Evolutionary conservation across 2,888 invertebrate species (phyloP), one percentile per base, ranked within the genome.

Genomic region (Pardosa pseudoannulata): DNA sequence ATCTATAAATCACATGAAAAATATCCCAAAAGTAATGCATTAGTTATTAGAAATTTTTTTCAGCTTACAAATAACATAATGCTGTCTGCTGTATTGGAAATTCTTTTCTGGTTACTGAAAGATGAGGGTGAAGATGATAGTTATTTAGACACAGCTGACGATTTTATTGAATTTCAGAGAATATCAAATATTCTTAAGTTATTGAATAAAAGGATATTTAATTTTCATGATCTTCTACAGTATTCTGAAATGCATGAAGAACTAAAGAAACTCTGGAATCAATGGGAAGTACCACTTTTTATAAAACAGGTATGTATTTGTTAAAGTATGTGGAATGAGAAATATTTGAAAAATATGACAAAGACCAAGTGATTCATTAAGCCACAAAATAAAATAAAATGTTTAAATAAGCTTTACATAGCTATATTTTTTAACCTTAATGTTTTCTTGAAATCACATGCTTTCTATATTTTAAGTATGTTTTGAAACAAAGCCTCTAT

Each of bases 91-190:
- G 28, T 31, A 23, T 0, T 82, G 3, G 41, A 75, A n/a, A 41
- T 71, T 46, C 64, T 82, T n/a, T 19, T 75, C 0, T 71, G 46
- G 46, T n/a, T 82, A 11, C 62, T 70, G 23, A 41, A 50, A 19
- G 27, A 19, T 27, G 32, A 32, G 3, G 0, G 11, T 31, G 11
- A 1, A 3, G 11, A 7, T 11, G 6, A 29, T 41, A 19, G 23
- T 6, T 16, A 39, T 73, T 31, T 13, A 19, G 56, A 68, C 2
- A 28, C 19, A 23, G 62, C 70, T 1, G 29, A 41, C 23, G 68
- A 70, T 68, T 32, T 62, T 19, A 23, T 80, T n/a, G 67, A 70
- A 19, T 56, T 81, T 11, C 27, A 32, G 16, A 32, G n/a, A 39
- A 7, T 73, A 0, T 27, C 50, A 1, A 28, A 56, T 23, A 23